A percentile compares a stretch with the other conserved stretches of the same genome.
Conservation (phyloP, 2,113 vertebrate species). For the Chrysochloris asiatica region DNA sequence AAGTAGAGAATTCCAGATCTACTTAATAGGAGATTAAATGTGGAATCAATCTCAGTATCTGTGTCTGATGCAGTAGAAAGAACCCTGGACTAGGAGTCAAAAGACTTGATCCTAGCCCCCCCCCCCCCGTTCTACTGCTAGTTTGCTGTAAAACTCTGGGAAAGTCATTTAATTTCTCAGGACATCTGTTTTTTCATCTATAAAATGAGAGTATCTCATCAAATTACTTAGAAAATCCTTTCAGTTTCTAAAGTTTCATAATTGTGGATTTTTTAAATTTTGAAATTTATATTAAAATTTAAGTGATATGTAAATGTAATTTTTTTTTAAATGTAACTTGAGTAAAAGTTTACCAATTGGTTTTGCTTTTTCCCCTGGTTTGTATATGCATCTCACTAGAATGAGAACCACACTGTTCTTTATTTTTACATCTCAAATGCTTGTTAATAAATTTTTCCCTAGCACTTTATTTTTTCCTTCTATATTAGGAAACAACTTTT, state of each 20-base stretch:
- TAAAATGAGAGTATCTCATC: background rate
- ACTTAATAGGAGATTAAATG: background rate
- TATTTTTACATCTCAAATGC: background rate
- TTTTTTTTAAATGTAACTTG: constrained; percentile 13
- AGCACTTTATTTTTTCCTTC: constrained; percentile 6
- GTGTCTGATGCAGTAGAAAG: background rate
- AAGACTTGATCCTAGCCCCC: background rate
- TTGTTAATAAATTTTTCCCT: background rate
- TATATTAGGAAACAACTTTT: background rate
- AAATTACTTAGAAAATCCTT: background rate
- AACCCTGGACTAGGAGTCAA: background rate
- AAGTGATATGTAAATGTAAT: too few species aligned
- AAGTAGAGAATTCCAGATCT: background rate
- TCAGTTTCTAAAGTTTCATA: background rate
- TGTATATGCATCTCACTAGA: background rate
- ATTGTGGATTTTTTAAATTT: background rate
- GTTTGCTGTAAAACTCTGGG: background rate
- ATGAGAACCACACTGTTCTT: background rate
- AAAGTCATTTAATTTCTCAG: background rate
- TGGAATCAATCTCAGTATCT: background rate
- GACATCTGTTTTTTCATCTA: background rate
- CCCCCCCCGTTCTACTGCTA: background rate
- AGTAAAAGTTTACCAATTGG: background rate
- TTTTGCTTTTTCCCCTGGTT: background rate
- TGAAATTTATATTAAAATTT: too few species aligned